Evolutionary conservation across 2,113 vertebrate species (phyloP), one percentile per base, ranked within the genome.

Genomic region (Brachypteracias leptosomus): DNA sequence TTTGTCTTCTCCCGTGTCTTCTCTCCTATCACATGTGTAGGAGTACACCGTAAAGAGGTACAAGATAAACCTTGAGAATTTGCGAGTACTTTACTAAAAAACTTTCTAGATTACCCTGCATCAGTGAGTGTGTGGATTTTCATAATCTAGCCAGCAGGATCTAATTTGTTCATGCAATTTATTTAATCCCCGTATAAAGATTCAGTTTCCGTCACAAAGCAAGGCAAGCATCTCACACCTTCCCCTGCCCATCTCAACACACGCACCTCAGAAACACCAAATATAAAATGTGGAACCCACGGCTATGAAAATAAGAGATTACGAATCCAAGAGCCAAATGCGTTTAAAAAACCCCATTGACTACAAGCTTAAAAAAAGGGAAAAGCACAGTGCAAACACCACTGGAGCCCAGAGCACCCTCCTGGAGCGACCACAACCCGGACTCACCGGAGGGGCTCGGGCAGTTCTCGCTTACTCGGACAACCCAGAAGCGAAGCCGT

Each of bases 1-100:
- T 59, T 13, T 20, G 7, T 19, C 16, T 33, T 25, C 38, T 2
- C 0, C 0, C 2, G 0, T 9, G 24, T 40, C 47, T 63, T 26
- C 68, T 36, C 47, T 42, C 25, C n/a, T 57, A 44, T 6, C 18
- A 4, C 44, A 2, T 0, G 10, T 12, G 18, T 11, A 31, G 40
- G 3, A 54, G 35, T 16, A 36, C 6, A 38, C 16, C 0, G 0
- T 4, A 25, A 58, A 49, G 21, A 70, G 20, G 12, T 4, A 26
- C 25, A 24, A 26, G 36, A 31, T 17, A 83, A 70, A 73, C 28
- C n/a, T 4, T 3, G 7, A 36, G 24, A 79, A 83, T 17, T 3
- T 21, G 58, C 38, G 13, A 35, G 15, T 13, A 17, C 75, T 88
- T 83, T 5, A 44, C 29, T 42, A 51, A 16, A 33, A 72, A 82